A percentile compares a stretch with the other conserved stretches of the same genome.
These are phyloP conservation scores for Nipponacmea schrenckii DNA, from an alignment of 2,888 invertebrate species.

Conservation along the genomic window DNA sequence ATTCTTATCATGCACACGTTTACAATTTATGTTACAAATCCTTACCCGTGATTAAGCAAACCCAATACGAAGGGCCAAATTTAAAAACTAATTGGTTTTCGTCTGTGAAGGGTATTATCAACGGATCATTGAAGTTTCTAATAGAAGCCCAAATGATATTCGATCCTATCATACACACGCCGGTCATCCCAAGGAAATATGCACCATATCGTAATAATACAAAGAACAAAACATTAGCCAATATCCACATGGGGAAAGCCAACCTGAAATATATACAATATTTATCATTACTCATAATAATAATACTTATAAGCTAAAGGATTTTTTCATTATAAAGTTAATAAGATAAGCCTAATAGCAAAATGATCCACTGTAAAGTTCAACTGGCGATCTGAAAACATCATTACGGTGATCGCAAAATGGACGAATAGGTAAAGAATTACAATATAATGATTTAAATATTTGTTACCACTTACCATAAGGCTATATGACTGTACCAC, in stretches of 20 bases:
- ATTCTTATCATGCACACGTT: too few relatives aligned
- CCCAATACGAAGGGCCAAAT: constrained; percentile 72
- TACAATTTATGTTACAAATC: not conserved
- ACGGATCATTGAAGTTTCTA: constrained; percentile 69
- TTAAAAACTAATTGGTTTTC: constrained; percentile 65
- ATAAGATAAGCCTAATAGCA: too few relatives aligned
- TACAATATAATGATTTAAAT: too few relatives aligned
- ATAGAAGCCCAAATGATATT: constrained; percentile 71
- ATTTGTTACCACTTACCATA: constrained; percentile 69
- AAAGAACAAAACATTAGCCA: constrained; percentile 72
- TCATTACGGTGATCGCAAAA: too few relatives aligned
- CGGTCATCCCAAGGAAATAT: constrained; percentile 70
- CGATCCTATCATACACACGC: constrained; percentile 70
- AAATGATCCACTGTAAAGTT: too few relatives aligned
- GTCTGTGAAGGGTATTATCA: constrained; percentile 72
- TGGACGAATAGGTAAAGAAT: too few relatives aligned
- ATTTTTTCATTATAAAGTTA: too few relatives aligned
- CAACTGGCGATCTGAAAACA: too few relatives aligned
- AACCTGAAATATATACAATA: constrained; percentile 61
- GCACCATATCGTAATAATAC: constrained; percentile 72
- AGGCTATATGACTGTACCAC: constrained; percentile 73
- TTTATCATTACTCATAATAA: not conserved
- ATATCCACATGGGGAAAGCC: constrained; percentile 73
- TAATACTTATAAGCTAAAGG: too few relatives aligned
- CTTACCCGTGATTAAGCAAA: constrained; percentile 71